Conservation (phyloP, 2,113 vertebrate species). For the Noctilio leporinus region DNA sequence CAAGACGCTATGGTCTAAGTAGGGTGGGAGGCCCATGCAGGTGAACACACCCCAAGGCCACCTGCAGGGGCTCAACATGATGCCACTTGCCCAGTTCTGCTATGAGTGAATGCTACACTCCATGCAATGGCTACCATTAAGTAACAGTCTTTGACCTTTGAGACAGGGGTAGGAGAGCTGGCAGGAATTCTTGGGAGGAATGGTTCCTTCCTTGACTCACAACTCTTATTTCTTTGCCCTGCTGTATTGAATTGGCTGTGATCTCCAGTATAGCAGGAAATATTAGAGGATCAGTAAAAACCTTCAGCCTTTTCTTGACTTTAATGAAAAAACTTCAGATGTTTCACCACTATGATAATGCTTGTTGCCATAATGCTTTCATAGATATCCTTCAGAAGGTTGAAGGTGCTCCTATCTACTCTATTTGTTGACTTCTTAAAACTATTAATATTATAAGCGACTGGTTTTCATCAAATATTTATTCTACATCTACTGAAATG, state of each 20-base stretch:
- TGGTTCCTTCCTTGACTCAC: background rate
- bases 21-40: no score
- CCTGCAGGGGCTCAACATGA: accelerated
- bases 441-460: background rate
- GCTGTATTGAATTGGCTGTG: background rate
- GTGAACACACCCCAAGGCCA: accelerated
- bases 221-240: background rate
- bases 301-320: background rate
- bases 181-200: background rate
- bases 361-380: background rate
- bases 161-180: background rate
- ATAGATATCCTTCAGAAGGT: background rate
- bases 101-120: accelerated
- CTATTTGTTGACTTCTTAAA: background rate
- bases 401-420: background rate
- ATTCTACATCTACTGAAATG: background rate
- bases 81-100: accelerated
- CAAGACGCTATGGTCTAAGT: no score
- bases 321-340: background rate
- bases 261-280: background rate
- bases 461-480: background rate
- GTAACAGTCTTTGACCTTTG: background rate
- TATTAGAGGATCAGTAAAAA: background rate
- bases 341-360: no score
- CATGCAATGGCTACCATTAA: no score